phyloP scores from a whole-genome alignment of 2,888 invertebrate genomes.

The Alcis repandata region DNA sequence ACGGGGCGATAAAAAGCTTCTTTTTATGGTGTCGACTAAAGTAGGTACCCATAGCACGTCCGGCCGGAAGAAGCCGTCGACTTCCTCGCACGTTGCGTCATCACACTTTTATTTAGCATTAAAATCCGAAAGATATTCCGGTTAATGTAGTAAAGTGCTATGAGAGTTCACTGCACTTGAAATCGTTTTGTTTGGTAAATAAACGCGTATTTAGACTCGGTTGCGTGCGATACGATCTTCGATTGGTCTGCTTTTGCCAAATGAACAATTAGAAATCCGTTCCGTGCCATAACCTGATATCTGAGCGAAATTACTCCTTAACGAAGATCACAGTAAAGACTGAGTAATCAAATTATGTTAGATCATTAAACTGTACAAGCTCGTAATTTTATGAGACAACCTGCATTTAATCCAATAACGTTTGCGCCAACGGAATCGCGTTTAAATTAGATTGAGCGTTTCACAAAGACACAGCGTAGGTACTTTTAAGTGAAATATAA shows the following conservation, averaged over 20 bases:
- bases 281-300: constrained; percentile 8
- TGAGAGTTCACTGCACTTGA: constrained; percentile 42
- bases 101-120: constrained; percentile 41
- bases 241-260: constrained; percentile 28
- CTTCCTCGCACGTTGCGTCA: constrained; percentile 55
- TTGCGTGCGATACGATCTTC: constrained; percentile 22
- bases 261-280: constrained; percentile 19
- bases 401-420: constrained; percentile 58
- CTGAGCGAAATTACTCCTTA: not conserved
- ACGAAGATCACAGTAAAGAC: constrained; percentile 12
- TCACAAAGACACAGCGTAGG: constrained; percentile 51
- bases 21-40: constrained; percentile 43
- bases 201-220: constrained; percentile 18
- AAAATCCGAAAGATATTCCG: constrained; percentile 37
- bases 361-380: constrained; percentile 6
- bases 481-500: constrained; percentile 53
- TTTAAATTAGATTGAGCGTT: constrained; percentile 62
- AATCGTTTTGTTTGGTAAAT: constrained; percentile 31
- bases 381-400: constrained; percentile 7
- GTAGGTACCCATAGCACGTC: constrained; percentile 48
- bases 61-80: constrained; percentile 56
- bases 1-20: constrained; percentile 26
- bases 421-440: constrained; percentile 59
- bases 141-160: constrained; percentile 32
- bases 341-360: constrained; percentile 12